Conservation (phyloP, 2,888 invertebrate species). For the Trichopria drosophilae region DNA sequence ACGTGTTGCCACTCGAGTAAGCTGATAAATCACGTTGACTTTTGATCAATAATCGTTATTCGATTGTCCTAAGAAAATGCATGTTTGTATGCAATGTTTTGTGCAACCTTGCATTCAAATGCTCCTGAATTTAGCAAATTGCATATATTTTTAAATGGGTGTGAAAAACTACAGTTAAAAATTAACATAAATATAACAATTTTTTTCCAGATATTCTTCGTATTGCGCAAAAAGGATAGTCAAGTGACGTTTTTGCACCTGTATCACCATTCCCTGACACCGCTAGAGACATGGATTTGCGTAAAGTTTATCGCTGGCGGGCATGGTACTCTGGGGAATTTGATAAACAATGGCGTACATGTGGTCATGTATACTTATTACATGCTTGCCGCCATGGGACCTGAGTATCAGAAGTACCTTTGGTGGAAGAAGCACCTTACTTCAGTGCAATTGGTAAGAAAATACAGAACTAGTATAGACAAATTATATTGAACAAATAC, state of each 20-base stretch:
- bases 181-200: no score
- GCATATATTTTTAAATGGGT: no score
- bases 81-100: no score
- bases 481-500: no score
- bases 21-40: no score
- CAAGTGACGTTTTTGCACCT: constrained; percentile 83
- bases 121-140: no score
- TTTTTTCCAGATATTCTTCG: constrained; percentile 78
- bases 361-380: constrained; percentile 88
- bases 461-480: no score
- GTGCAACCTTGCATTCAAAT: no score
- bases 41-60: no score
- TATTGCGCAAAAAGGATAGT: constrained; percentile 80
- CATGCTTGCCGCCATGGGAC: constrained; percentile 83
- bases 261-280: constrained; percentile 81
- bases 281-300: constrained; percentile 76
- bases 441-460: constrained; percentile 76
- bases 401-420: constrained; percentile 80
- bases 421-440: constrained; percentile 92
- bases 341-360: constrained; percentile 84
- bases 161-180: no score
- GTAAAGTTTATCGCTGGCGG: constrained; percentile 82
- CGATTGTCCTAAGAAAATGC: no score
- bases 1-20: no score
- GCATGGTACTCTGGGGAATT: constrained; percentile 85